A percentile compares a stretch with the other conserved stretches of the same genome.
Conservation (phyloP, 2,888 invertebrate species). For the Acrocera orbiculus region DNA sequence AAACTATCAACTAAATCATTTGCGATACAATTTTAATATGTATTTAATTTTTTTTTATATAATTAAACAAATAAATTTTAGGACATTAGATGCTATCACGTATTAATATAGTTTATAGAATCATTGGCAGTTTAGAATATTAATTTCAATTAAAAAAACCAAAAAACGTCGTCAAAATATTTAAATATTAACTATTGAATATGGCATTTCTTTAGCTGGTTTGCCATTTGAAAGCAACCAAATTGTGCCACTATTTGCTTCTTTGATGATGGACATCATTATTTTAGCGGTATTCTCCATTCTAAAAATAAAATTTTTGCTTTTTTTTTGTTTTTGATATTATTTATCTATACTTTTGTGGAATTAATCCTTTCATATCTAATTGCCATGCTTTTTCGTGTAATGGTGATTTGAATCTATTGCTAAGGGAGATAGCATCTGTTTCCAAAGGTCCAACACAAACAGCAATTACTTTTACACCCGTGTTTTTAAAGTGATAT, state of each 20-base stretch:
- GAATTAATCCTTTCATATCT: constrained; percentile 43
- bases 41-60: too few relatives aligned
- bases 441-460: constrained; percentile 54
- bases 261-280: constrained; percentile 43
- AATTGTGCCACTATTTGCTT: constrained; percentile 51
- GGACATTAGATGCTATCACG: too few relatives aligned
- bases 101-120: too few relatives aligned
- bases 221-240: constrained; percentile 54
- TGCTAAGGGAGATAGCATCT: constrained; percentile 47
- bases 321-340: constrained; percentile 2
- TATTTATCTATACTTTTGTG: constrained; percentile 38
- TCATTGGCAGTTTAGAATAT: too few relatives aligned
- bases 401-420: constrained; percentile 50
- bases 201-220: constrained; percentile 37
- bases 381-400: constrained; percentile 57
- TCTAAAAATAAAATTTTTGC: constrained; percentile 31
- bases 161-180: too few relatives aligned
- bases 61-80: too few relatives aligned
- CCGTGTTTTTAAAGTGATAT: constrained; percentile 53
- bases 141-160: too few relatives aligned
- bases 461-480: constrained; percentile 50
- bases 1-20: too few relatives aligned
- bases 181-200: constrained; percentile 13
- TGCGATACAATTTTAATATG: too few relatives aligned
- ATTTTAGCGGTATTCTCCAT: constrained; percentile 51